Conservation (phyloP, 1,140 invertebrate genomes). For the Aphidius gifuensis region DNA sequence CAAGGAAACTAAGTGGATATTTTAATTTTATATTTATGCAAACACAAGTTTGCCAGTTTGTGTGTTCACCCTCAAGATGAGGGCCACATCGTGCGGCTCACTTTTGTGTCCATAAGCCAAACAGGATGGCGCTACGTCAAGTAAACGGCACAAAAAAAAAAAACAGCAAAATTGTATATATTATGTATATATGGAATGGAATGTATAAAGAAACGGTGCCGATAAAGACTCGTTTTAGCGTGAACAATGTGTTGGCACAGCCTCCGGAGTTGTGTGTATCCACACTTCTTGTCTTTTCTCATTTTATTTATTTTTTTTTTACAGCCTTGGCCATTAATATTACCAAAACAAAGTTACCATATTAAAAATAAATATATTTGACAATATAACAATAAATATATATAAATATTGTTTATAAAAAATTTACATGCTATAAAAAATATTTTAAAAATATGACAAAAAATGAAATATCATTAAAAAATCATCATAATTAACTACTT, state of each 20-base stretch:
- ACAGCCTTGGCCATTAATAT: not conserved
- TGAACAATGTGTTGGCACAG: constrained; percentile 27
- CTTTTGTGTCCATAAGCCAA: constrained; percentile 22
- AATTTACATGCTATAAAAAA: not conserved
- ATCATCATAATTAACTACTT: not conserved
- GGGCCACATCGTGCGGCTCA: too few species aligned
- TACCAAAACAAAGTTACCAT: too few species aligned
- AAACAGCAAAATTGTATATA: not conserved
- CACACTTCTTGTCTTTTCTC: constrained; percentile 3
- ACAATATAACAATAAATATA: too few species aligned
- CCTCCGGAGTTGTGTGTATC: constrained; percentile 10
- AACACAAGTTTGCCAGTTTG: too few species aligned
- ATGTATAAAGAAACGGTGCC: not conserved
- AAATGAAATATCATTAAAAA: not conserved
- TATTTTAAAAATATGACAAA: too few species aligned
- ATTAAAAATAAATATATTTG: too few species aligned
- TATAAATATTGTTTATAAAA: too few species aligned
- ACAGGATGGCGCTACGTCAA: constrained; percentile 20
- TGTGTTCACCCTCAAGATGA: too few species aligned
- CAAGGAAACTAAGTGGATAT: too few species aligned
- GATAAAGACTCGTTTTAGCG: constrained; percentile 22
- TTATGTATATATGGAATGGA: not conserved
- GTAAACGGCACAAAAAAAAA: not conserved
- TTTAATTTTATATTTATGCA: too few species aligned
- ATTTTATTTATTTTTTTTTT: too few species aligned